Conservation (phyloP, 2,797 vertebrate genomes). For the Trachops cirrhosus region DNA sequence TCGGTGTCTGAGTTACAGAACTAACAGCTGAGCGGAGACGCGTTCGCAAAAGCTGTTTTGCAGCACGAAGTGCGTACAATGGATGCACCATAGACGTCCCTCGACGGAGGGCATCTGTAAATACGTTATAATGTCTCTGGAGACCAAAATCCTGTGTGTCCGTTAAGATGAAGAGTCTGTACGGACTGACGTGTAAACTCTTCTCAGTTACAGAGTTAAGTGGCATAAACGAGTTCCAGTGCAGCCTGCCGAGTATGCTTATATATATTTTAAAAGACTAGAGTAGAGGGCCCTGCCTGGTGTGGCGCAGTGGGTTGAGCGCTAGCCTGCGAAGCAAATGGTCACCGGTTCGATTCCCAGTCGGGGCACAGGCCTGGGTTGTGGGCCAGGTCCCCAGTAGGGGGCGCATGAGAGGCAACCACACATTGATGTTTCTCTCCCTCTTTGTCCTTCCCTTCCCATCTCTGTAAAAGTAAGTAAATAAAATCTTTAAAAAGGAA, state of each 20-base stretch:
- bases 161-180: too few species aligned
- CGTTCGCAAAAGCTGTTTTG: not conserved
- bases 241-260: not conserved
- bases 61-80: not conserved
- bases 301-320: too few species aligned
- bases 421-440: too few species aligned
- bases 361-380: too few species aligned
- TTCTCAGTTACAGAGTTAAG: too few species aligned
- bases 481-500: not conserved
- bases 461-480: too few species aligned
- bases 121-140: too few species aligned
- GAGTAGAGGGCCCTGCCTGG: not conserved
- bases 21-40: not conserved
- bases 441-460: too few species aligned
- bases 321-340: too few species aligned
- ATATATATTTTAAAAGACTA: not conserved
- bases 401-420: too few species aligned
- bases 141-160: not conserved
- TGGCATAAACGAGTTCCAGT: not conserved
- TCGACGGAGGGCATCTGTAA: not conserved
- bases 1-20: not conserved
- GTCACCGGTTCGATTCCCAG: too few species aligned
- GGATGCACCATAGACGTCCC: not conserved
- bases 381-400: too few species aligned
- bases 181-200: accelerated